Conservation (phyloP, 2,113 vertebrate genomes). For the Synodontis membranacea region DNA sequence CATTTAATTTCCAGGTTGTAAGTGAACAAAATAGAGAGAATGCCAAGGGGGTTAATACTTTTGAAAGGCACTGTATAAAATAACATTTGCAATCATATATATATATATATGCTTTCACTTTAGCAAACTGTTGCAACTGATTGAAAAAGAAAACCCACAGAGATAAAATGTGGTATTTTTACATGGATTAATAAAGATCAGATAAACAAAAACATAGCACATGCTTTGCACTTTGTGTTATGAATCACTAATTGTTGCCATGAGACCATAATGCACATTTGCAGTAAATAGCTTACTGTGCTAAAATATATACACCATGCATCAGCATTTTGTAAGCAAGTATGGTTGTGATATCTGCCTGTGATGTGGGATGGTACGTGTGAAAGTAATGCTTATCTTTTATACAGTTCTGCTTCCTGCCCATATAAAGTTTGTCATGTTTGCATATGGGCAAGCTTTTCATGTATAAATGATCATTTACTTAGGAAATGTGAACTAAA, state of each 20-base stretch:
- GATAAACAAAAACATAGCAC: neutral
- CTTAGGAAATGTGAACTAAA: neutral
- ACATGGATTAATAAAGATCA: neutral
- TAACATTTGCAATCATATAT: neutral
- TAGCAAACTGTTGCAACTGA: neutral
- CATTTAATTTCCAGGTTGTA: too few relatives aligned
- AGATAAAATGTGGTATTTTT: neutral
- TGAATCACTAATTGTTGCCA: neutral
- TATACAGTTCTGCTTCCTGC: neutral
- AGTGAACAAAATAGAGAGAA: too few relatives aligned
- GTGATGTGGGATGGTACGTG: neutral
- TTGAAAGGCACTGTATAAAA: neutral
- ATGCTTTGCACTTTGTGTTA: neutral
- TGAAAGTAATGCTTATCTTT: conserved; percentile 19
- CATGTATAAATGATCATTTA: neutral
- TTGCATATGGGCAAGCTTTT: neutral
- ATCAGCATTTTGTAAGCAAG: neutral
- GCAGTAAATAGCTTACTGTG: neutral
- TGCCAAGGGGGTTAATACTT: too few relatives aligned
- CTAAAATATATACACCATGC: neutral
- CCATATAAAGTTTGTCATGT: neutral
- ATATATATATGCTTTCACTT: neutral
- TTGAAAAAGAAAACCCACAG: neutral
- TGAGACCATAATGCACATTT: neutral
- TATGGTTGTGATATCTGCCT: neutral